Percentiles rank a stretch among this genome's conserved stretches.
These are phyloP conservation scores for Macrochelys suwanniensis DNA, from an alignment of 2,797 vertebrate genomes.

Conservation along the genomic window DNA sequence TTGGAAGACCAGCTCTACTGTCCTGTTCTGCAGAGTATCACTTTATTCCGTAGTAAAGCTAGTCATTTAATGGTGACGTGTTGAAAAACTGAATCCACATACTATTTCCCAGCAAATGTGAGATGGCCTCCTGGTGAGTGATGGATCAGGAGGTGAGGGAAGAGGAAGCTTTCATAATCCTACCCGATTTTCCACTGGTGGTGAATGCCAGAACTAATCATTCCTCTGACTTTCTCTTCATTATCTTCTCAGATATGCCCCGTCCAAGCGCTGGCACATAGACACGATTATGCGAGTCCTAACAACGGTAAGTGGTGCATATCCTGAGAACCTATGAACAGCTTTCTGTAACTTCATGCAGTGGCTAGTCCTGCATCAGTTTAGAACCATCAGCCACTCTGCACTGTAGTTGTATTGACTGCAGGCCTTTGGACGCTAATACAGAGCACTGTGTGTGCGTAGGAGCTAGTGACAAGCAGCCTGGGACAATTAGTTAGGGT, in stretches of 20 bases:
- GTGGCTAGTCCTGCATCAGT: not conserved
- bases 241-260: conserved; percentile 91
- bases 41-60: not conserved
- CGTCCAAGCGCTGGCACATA: conserved; percentile 99
- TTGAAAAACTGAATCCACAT: rapidly evolving
- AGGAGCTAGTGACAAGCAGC: not conserved
- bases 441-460: not conserved
- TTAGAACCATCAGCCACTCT: not conserved
- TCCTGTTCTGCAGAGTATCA: not conserved
- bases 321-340: not conserved
- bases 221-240: not conserved
- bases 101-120: not conserved
- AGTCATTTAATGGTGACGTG: not conserved
- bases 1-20: not conserved
- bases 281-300: conserved; percentile 99
- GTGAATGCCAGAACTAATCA: not conserved
- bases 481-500: no score
- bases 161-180: not conserved
- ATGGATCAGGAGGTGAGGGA: not conserved
- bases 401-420: not conserved
- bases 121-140: not conserved
- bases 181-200: not conserved
- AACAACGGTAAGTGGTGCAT: conserved; percentile 89
- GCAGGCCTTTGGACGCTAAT: not conserved
- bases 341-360: not conserved